Evolutionary conservation across 2,113 vertebrate genomes (phyloP).

Genomic region (Aspiorhynchus laticeps): DNA sequence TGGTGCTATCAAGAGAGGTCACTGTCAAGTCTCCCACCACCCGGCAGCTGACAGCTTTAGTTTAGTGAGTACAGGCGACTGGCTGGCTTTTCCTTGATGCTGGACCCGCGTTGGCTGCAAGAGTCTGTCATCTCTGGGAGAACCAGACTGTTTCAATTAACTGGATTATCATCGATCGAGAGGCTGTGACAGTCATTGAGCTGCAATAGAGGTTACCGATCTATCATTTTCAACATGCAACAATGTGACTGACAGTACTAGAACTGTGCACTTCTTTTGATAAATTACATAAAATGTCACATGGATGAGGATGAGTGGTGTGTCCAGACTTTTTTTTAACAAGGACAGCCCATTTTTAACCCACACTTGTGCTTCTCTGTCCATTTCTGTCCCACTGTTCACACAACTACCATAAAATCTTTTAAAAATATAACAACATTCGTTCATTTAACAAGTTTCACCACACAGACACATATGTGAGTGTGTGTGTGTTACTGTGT

Average conservation of each 20-base stretch:
- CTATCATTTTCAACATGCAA: conserved; percentile 12
- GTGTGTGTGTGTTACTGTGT: no score
- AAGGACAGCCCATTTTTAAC: background rate
- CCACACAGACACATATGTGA: background rate
- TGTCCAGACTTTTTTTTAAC: background rate
- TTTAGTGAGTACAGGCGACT: conserved; percentile 31
- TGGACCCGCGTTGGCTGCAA: background rate
- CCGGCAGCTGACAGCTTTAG: conserved; percentile 46
- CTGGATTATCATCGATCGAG: conserved; percentile 53
- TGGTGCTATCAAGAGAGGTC: conserved; percentile 40
- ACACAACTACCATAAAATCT: background rate
- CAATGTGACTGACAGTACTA: conserved; percentile 10
- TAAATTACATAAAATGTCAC: background rate
- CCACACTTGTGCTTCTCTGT: background rate
- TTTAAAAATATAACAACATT: background rate
- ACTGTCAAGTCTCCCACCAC: conserved; percentile 17
- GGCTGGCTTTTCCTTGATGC: background rate
- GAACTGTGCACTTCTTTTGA: background rate
- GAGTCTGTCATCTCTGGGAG: conserved; percentile 21
- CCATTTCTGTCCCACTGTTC: background rate
- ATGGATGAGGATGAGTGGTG: background rate
- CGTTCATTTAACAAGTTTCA: background rate
- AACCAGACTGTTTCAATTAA: conserved; percentile 48
- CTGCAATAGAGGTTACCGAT: background rate
- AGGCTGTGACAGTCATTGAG: conserved; percentile 7